Evolutionary conservation across 2,113 vertebrate genomes (phyloP).

Genomic region (Rostratula benghalensis): DNA sequence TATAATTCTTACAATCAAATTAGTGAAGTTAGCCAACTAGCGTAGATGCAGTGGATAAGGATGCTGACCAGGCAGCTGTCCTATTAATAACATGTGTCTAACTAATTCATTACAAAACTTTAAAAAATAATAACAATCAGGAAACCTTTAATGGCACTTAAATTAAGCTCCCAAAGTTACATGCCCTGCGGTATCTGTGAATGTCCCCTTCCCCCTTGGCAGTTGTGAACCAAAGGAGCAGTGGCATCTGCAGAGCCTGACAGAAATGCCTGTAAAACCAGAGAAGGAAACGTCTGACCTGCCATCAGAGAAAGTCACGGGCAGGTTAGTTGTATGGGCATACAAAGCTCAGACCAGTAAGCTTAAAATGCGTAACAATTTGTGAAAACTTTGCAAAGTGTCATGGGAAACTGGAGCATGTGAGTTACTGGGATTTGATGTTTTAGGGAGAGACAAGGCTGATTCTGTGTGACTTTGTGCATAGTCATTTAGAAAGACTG

Average conservation of each 20-base stretch:
- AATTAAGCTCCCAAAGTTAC: neutral
- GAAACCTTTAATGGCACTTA: neutral
- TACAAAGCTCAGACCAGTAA: neutral
- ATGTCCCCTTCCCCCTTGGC: neutral
- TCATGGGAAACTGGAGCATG: neutral
- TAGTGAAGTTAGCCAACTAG: neutral
- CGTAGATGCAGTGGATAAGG: neutral
- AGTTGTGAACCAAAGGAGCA: neutral
- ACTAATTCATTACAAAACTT: neutral
- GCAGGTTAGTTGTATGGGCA: neutral
- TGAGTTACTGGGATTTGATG: accelerated
- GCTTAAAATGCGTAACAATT: neutral
- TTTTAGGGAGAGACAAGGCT: neutral
- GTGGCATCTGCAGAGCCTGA: neutral
- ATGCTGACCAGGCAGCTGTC: neutral
- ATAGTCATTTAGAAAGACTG: neutral
- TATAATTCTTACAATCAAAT: neutral
- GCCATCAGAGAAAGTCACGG: neutral
- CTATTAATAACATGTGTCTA: neutral
- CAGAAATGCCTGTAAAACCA: neutral
- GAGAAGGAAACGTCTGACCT: neutral
- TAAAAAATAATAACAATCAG: neutral
- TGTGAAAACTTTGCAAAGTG: neutral
- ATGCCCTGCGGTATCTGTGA: neutral
- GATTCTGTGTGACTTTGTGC: neutral